These are phyloP conservation scores for Dipodomys stephensi DNA, from an alignment of 2,113 vertebrate genomes.

Conservation along the genomic window DNA sequence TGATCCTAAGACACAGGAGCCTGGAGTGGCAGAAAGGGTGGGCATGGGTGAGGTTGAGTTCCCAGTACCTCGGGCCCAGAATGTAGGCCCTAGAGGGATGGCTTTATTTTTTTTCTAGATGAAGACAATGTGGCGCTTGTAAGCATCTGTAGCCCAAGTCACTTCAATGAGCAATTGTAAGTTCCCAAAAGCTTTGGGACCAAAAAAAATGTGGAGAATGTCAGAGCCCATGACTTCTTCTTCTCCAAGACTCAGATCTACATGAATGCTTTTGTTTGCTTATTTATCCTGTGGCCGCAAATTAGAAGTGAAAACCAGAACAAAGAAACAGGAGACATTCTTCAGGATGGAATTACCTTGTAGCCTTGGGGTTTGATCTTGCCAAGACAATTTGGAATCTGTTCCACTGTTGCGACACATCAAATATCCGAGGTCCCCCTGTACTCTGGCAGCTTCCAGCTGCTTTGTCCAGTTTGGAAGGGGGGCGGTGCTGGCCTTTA, in stretches of 20 bases:
- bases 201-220: constrained; percentile 65
- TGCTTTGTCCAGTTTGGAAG: constrained; percentile 2
- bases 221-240: constrained; percentile 39
- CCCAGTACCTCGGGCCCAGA: neutral
- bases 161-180: constrained; percentile 52
- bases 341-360: constrained; percentile 76
- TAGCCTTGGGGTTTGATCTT: constrained; percentile 73
- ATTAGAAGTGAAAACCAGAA: constrained; percentile 83
- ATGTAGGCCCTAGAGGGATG: neutral
- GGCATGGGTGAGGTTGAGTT: too few relatives aligned
- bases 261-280: constrained; percentile 71
- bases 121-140: constrained; percentile 5
- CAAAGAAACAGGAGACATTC: constrained; percentile 77
- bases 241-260: constrained; percentile 23
- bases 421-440: constrained; percentile 63
- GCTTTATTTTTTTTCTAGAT: neutral
- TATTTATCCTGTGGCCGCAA: constrained; percentile 76
- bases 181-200: constrained; percentile 28
- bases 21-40: too few relatives aligned
- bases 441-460: constrained; percentile 54
- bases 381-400: constrained; percentile 74
- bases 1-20: neutral
- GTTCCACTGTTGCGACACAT: constrained; percentile 58
- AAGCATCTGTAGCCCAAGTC: neutral
- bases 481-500: neutral